Percentiles rank a stretch among this genome's conserved stretches.
phyloP scores from a whole-genome alignment of 1,140 invertebrate genomes.

The Procambarus virginalis region DNA sequence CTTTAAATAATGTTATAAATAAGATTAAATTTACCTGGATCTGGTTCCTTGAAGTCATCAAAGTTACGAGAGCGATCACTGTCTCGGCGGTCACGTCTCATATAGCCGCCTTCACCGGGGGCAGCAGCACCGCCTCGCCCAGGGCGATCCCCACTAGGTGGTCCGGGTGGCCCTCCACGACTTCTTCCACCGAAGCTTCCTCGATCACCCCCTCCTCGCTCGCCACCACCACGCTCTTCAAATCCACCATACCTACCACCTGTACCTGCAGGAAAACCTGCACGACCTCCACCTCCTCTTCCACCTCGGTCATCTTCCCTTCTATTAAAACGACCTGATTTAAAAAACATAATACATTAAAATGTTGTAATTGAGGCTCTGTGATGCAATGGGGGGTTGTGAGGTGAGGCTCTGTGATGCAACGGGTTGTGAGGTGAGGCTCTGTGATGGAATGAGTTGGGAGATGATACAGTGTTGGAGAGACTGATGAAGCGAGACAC shows the following conservation, averaged over 20 bases:
- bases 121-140: conserved; percentile 27
- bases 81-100: conserved; percentile 67
- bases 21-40: conserved; percentile 72
- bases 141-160: not conserved
- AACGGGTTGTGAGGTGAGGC: no score
- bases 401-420: no score
- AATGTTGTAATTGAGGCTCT: no score
- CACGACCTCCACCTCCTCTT: conserved; percentile 14
- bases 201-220: conserved; percentile 63
- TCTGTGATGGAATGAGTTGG: no score
- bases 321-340: conserved; percentile 70
- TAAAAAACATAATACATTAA: not conserved
- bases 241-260: conserved; percentile 72
- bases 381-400: no score
- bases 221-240: conserved; percentile 71
- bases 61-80: conserved; percentile 71
- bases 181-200: conserved; percentile 71
- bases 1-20: not conserved
- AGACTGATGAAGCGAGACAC: no score
- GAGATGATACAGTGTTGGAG: no score
- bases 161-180: conserved; percentile 47
- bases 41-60: conserved; percentile 76
- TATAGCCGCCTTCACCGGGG: conserved; percentile 22
- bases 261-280: conserved; percentile 74
- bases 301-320: conserved; percentile 79